Evolutionary conservation across 2,888 invertebrate genomes (phyloP).

Genomic region (Rhorus exstirpatorius): DNA sequence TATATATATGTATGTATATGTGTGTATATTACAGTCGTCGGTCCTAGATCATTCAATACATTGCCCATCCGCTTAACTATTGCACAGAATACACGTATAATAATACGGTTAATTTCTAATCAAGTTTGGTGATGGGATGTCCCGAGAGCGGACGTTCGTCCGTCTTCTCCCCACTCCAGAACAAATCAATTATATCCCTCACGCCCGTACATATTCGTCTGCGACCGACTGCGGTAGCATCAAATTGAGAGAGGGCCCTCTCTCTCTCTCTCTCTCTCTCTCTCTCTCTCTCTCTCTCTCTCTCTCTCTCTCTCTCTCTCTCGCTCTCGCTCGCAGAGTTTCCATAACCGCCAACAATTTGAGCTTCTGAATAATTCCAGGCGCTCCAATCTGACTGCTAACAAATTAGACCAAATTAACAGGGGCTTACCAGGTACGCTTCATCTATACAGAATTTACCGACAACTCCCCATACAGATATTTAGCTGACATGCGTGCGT

Average conservation of each 20-base stretch:
- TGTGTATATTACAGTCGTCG: slow-evolving; percentile 12
- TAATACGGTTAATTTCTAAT: slow-evolving; percentile 84
- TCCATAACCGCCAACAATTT: slow-evolving; percentile 84
- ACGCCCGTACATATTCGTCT: slow-evolving; percentile 57
- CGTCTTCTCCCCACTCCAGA: slow-evolving; percentile 63
- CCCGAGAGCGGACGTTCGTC: slow-evolving; percentile 54
- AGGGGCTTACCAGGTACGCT: slow-evolving; percentile 76
- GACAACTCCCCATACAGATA: slow-evolving; percentile 24
- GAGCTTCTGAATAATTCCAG: slow-evolving; percentile 84
- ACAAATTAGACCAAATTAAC: slow-evolving; percentile 84
- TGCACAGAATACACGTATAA: slow-evolving; percentile 76
- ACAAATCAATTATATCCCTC: slow-evolving; percentile 37
- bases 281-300: no score
- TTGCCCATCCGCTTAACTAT: slow-evolving; percentile 47
- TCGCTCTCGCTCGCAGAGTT: slow-evolving; percentile 76
- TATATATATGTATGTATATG: slow-evolving; percentile 31
- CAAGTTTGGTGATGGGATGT: slow-evolving; percentile 78
- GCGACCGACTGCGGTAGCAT: slow-evolving; percentile 59
- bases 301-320: no score
- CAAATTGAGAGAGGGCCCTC: slow-evolving; percentile 60
- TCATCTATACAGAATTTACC: slow-evolving; percentile 35
- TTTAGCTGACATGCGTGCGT: slow-evolving; percentile 4
- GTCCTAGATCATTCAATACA: slow-evolving; percentile 45
- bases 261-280: background rate
- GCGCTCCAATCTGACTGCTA: slow-evolving; percentile 84